Conservation (phyloP, 2,888 invertebrate species). For the Leptura quadrifasciata region DNA sequence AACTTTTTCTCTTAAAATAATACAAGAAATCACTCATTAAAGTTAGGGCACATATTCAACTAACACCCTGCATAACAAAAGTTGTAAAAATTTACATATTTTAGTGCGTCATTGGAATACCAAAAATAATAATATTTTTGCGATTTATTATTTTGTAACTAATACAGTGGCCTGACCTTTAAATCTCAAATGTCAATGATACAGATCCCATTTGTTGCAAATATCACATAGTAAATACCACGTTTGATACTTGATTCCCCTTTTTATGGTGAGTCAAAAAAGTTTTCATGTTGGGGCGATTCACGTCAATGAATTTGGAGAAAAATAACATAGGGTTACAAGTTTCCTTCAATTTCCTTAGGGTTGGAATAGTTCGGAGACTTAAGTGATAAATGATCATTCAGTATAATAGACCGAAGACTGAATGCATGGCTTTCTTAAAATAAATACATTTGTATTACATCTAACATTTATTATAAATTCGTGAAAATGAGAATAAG, state of each 20-base stretch:
- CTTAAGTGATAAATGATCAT: background rate
- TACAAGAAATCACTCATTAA: too few relatives aligned
- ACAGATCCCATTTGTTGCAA: background rate
- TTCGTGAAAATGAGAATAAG: too few relatives aligned
- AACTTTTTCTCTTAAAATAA: too few relatives aligned
- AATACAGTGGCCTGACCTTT: background rate
- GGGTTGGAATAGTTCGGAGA: background rate
- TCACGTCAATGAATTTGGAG: background rate
- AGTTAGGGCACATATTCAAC: too few relatives aligned
- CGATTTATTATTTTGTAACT: background rate
- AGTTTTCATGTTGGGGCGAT: constrained; percentile 9
- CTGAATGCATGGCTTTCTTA: background rate
- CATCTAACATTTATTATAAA: too few relatives aligned
- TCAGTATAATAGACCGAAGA: background rate
- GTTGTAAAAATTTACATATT: too few relatives aligned
- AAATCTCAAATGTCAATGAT: background rate
- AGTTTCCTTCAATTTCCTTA: background rate
- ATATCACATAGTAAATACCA: constrained; percentile 10
- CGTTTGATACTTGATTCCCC: constrained; percentile 4
- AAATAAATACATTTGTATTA: too few relatives aligned
- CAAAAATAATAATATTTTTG: too few relatives aligned
- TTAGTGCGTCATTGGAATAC: too few relatives aligned
- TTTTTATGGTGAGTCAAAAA: background rate
- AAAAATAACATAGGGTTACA: constrained; percentile 9
- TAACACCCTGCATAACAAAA: too few relatives aligned